These are phyloP conservation scores for Neodiprion virginianus DNA, from an alignment of 1,140 invertebrate genomes.

Conservation along the genomic window DNA sequence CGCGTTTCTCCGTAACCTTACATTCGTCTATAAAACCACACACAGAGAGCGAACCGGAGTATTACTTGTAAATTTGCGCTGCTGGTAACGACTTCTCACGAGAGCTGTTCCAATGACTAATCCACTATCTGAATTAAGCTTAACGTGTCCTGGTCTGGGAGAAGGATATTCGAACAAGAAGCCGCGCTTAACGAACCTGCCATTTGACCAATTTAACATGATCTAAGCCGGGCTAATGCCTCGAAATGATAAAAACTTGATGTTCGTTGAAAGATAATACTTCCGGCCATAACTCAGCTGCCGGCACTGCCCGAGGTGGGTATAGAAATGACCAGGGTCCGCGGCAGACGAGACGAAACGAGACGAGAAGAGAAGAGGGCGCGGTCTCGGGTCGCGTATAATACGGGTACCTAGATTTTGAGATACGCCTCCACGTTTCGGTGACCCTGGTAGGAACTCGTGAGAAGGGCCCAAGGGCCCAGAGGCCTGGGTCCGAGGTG, in stretches of 20 bases:
- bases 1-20: too few species aligned
- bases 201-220: slow-evolving; percentile 39
- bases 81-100: too few species aligned
- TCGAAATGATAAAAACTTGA: slow-evolving; percentile 37
- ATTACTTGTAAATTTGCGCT: too few species aligned
- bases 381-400: slow-evolving; percentile 25
- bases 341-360: background rate
- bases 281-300: slow-evolving; percentile 39
- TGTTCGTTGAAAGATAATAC: slow-evolving; percentile 36
- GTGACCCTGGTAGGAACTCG: background rate
- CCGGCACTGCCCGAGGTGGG: background rate
- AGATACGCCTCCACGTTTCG: slow-evolving; percentile 21
- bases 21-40: too few species aligned
- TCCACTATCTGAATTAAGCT: too few species aligned
- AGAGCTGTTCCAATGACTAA: too few species aligned
- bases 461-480: background rate
- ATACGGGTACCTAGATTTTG: slow-evolving; percentile 23
- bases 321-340: background rate
- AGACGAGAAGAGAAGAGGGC: slow-evolving; percentile 33
- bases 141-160: background rate
- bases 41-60: too few species aligned
- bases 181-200: slow-evolving; percentile 34
- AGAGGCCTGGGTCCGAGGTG: background rate
- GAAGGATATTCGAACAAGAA: background rate
- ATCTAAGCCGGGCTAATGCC: slow-evolving; percentile 33